phyloP scores from a whole-genome alignment of 2,888 invertebrate species.

The Drosophila anceps region DNA sequence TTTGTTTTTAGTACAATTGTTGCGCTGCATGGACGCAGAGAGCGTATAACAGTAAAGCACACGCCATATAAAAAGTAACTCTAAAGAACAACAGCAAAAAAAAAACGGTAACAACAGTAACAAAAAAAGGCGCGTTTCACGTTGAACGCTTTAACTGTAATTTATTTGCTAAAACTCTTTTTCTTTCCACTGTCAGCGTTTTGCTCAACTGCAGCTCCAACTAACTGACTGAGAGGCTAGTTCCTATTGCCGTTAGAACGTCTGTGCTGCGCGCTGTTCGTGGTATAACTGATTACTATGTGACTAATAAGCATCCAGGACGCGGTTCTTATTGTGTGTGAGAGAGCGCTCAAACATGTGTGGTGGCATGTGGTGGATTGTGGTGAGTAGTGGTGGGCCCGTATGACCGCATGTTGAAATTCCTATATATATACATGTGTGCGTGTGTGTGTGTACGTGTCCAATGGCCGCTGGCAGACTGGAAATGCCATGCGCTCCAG shows the following conservation, averaged over 20 bases:
- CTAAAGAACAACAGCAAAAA: constrained; percentile 15
- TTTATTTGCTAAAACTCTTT: constrained; percentile 4
- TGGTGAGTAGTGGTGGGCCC: constrained; percentile 3
- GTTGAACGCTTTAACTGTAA: constrained; percentile 3
- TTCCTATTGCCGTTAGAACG: constrained; percentile 20
- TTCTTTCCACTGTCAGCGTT: constrained; percentile 35
- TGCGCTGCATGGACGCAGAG: constrained; percentile 41
- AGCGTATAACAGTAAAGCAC: constrained; percentile 25
- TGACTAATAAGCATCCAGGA: constrained; percentile 59
- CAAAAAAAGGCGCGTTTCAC: constrained; percentile 15
- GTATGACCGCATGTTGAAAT: constrained; percentile 50
- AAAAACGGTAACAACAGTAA: not conserved
- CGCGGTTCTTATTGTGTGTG: constrained; percentile 23
- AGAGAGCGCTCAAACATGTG: constrained; percentile 14
- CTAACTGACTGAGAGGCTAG: constrained; percentile 14
- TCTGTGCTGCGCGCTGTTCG: constrained; percentile 64
- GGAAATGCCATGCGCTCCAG: constrained; percentile 42
- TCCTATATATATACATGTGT: constrained; percentile 40
- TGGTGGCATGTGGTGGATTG: constrained; percentile 34
- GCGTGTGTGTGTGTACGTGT: not conserved
- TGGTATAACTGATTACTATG: constrained; percentile 62
- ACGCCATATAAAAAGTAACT: constrained; percentile 30
- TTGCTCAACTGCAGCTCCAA: constrained; percentile 37
- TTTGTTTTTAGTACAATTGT: constrained; percentile 45
- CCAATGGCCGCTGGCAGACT: constrained; percentile 30